Evolutionary conservation across 2,113 vertebrate genomes (phyloP), one percentile per base, ranked within the genome.

Genomic region (Pedetes capensis): DNA sequence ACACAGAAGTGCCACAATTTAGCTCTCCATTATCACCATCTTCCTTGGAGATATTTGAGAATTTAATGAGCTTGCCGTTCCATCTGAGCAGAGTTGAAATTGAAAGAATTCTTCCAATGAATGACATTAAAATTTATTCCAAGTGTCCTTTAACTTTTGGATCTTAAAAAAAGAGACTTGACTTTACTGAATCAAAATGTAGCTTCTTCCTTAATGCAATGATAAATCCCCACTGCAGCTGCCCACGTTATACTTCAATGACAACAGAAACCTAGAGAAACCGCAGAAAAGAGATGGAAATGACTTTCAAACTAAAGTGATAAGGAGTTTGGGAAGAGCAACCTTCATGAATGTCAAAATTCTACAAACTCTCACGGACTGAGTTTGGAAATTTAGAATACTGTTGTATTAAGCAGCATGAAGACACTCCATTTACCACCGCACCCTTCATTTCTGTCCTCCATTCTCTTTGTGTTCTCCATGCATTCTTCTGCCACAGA

Each of bases 31-130:
- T 55, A 64, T 75, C 74, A 66, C 49, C 76, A 12, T 51, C 59
- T 72, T 92, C 76, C 80, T 91, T 74, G 55, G 63, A 95, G 75
- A 89, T 10, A 27, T 63, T 27, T 69, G 64, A 87, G 75, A 94
- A 78, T 37, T 83, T 92, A 51, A 71, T 61, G 37, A 88, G 64
- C 55, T 23, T 64, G 39, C 78, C 53, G 88, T 89, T 86, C 82
- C 44, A 47, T 61, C 17, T n/a, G 17, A 92, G 32, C n/a, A 91
- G 55, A 91, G 84, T 82, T 96, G 80, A 89, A 23, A 57, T 17
- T 4, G 25, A 90, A 89, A 92, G n/a, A 49, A 51, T 68, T 32
- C 71, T 87, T 87, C 75, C 32, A 61, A 12, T 12, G 57, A 89
- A 71, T 92, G 69, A 74, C 44, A 68, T 74, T 68, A 79, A 92